Evolutionary conservation across 1,140 invertebrate species (phyloP).

Genomic region (Drosophila dunni): DNA sequence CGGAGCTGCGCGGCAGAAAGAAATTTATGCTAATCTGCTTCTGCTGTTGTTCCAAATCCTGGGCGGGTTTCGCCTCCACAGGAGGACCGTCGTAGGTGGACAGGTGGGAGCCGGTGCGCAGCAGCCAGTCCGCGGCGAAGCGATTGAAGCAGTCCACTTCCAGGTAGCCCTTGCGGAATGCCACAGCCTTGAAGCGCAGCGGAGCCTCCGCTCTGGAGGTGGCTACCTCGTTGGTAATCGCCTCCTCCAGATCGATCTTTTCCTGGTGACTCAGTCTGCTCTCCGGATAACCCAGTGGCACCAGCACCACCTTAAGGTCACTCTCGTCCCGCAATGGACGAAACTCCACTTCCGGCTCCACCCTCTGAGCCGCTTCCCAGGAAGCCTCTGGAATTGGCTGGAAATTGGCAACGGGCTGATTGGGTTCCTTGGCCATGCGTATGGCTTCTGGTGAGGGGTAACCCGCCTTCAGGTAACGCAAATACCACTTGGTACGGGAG

Average conservation of each 20-base stretch:
- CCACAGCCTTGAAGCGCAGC: constrained; percentile 6
- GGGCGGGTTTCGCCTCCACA: neutral
- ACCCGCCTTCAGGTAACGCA: constrained; percentile 16
- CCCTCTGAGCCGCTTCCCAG: no score
- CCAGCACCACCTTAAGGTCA: neutral
- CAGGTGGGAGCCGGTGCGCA: neutral
- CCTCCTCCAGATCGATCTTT: constrained; percentile 29
- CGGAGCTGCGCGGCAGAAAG: constrained; percentile 1
- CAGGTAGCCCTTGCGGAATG: constrained; percentile 12
- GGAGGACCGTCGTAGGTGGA: constrained; percentile 7
- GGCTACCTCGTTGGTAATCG: constrained; percentile 20
- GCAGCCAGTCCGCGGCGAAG: constrained; percentile 19
- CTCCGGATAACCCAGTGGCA: constrained; percentile 18
- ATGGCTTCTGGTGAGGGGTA: constrained; percentile 7
- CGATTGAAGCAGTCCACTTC: constrained; percentile 8
- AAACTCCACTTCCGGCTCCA: no score
- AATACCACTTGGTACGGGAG: constrained; percentile 29
- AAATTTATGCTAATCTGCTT: neutral
- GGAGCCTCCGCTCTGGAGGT: neutral
- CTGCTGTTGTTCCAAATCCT: neutral
- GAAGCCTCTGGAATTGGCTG: neutral
- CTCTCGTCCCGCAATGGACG: neutral
- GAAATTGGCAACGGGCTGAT: constrained; percentile 16
- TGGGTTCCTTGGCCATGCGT: constrained; percentile 19
- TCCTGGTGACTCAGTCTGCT: constrained; percentile 7